Evolutionary conservation across 2,797 vertebrate species (phyloP).

Genomic region (Eurystomus glaucurus): DNA sequence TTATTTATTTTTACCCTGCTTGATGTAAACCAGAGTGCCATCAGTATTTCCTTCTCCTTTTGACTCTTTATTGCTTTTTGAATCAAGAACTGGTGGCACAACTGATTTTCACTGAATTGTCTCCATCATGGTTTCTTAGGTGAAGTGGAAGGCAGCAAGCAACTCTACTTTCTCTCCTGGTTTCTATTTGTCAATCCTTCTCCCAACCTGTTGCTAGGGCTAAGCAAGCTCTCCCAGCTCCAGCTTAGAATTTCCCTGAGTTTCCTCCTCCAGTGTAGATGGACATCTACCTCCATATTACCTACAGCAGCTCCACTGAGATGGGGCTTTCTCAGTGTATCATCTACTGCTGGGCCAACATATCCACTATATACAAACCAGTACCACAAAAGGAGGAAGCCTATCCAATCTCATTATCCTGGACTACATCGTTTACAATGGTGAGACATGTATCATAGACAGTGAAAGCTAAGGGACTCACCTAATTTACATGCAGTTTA

Average conservation of each 20-base stretch:
- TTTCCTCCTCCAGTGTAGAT: neutral
- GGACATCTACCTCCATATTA: neutral
- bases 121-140: neutral
- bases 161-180: neutral
- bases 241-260: neutral
- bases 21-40: neutral
- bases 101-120: neutral
- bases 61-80: neutral
- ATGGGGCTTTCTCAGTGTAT: neutral
- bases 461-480: neutral
- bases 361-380: accelerated
- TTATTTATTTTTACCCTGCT: neutral
- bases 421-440: neutral
- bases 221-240: neutral
- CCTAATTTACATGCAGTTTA: neutral
- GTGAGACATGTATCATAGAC: neutral
- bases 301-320: neutral
- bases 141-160: neutral
- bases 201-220: neutral
- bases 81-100: neutral
- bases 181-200: neutral
- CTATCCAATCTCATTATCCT: neutral
- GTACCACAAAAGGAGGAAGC: neutral
- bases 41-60: neutral
- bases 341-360: neutral